Evolutionary conservation across 2,888 invertebrate species (phyloP).

Genomic region (Brenthis daphne): DNA sequence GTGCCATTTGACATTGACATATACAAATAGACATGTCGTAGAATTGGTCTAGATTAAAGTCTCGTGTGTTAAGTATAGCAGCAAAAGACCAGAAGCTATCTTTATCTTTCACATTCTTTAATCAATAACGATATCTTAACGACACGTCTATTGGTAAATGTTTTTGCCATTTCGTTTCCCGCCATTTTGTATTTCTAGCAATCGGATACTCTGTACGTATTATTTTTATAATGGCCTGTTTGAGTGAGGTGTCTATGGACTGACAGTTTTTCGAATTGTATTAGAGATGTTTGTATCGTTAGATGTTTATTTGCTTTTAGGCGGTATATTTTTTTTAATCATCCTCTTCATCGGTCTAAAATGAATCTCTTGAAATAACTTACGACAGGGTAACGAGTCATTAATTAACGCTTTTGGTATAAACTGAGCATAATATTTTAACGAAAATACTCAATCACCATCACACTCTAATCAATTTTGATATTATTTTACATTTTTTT

Average conservation of each 20-base stretch:
- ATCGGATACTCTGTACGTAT: conserved; percentile 22
- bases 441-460: conserved; percentile 72
- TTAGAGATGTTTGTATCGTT: conserved; percentile 14
- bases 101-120: not conserved
- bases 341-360: conserved; percentile 38
- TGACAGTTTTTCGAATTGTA: conserved; percentile 22
- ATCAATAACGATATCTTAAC: not conserved
- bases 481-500: conserved; percentile 57
- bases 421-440: conserved; percentile 62
- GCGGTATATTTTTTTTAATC: conserved; percentile 26
- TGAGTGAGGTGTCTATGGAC: conserved; percentile 48
- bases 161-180: conserved; percentile 7
- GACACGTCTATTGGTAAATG: conserved; percentile 1
- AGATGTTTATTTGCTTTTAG: conserved; percentile 17
- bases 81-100: not conserved
- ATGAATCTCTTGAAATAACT: conserved; percentile 66
- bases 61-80: not conserved
- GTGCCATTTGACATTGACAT: conserved; percentile 46
- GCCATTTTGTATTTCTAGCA: conserved; percentile 18
- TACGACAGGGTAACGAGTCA: conserved; percentile 76
- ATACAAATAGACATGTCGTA: not conserved
- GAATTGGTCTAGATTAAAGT: too few species aligned
- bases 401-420: conserved; percentile 54
- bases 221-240: conserved; percentile 22
- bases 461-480: conserved; percentile 65